Percentiles rank a stretch among this genome's conserved stretches.
These are phyloP conservation scores for Enteromius mattozi DNA, from an alignment of 2,797 vertebrate species.

Conservation along the genomic window DNA sequence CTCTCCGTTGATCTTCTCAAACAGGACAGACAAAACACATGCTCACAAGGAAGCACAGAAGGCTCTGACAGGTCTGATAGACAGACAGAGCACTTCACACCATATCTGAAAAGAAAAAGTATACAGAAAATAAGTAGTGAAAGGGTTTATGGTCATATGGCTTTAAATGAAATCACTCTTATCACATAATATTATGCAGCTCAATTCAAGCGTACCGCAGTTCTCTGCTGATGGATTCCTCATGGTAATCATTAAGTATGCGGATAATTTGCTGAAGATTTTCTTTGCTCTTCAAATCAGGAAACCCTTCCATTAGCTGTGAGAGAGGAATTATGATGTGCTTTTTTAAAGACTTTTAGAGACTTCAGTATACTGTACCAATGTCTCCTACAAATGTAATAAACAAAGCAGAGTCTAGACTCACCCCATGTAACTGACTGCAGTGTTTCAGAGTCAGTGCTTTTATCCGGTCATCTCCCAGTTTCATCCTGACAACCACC, in stretches of 20 bases:
- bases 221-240: slow-evolving; percentile 67
- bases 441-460: slow-evolving; percentile 73
- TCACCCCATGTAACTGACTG: slow-evolving; percentile 70
- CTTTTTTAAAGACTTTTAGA: not conserved
- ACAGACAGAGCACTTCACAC: slow-evolving; percentile 73
- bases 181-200: not conserved
- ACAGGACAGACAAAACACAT: slow-evolving; percentile 74
- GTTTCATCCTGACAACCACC: slow-evolving; percentile 63
- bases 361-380: not conserved
- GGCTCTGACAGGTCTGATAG: slow-evolving; percentile 67
- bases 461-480: slow-evolving; percentile 51
- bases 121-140: not conserved
- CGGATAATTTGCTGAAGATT: slow-evolving; percentile 72
- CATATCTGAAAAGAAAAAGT: slow-evolving; percentile 65
- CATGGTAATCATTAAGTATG: slow-evolving; percentile 75
- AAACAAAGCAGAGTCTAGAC: slow-evolving; percentile 23
- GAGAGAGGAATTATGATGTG: not conserved
- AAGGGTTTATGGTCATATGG: not conserved
- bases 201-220: slow-evolving; percentile 67
- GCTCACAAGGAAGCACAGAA: slow-evolving; percentile 71
- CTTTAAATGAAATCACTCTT: not conserved
- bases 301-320: slow-evolving; percentile 74
- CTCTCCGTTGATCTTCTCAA: slow-evolving; percentile 54
- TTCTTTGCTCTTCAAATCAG: slow-evolving; percentile 67
- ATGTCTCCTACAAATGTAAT: not conserved